phyloP scores from a whole-genome alignment of 2,113 vertebrate species.

The Zapornia atra region DNA sequence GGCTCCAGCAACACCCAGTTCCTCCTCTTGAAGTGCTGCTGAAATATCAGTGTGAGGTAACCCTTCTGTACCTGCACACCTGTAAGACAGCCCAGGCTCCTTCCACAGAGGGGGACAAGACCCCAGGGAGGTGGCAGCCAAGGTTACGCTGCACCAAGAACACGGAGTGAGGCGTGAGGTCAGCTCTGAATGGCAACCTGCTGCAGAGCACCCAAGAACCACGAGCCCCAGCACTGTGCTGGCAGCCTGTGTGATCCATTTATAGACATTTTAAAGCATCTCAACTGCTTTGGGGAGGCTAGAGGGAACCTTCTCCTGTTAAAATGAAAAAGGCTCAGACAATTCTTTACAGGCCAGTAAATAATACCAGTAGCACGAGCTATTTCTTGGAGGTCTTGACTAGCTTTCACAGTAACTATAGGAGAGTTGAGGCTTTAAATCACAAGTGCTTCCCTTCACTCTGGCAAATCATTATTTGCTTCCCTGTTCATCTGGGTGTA shows the following conservation, averaged over 20 bases:
- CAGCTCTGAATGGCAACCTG: neutral
- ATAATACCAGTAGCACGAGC: neutral
- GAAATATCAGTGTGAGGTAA: neutral
- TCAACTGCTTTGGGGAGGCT: too few relatives aligned
- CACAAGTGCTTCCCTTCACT: neutral
- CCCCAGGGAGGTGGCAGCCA: rapidly evolving
- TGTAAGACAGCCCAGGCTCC: neutral
- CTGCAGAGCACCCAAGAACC: neutral
- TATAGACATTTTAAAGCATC: too few relatives aligned
- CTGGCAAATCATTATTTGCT: neutral
- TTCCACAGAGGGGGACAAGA: neutral
- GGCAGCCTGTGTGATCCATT: neutral
- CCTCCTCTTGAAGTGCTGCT: neutral
- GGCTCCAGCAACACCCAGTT: neutral
- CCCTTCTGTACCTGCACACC: neutral
- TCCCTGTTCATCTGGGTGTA: neutral
- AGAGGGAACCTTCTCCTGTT: neutral
- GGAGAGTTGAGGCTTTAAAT: neutral
- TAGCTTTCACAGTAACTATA: neutral
- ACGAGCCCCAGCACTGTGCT: neutral
- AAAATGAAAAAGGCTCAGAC: neutral
- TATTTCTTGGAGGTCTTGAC: neutral
- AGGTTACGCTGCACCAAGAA: neutral
- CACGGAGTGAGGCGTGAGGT: rapidly evolving
- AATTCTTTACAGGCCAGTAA: neutral